Base-by-base conservation (phyloP, 2,797 vertebrate species). In the Melanitta fusca region DNA sequence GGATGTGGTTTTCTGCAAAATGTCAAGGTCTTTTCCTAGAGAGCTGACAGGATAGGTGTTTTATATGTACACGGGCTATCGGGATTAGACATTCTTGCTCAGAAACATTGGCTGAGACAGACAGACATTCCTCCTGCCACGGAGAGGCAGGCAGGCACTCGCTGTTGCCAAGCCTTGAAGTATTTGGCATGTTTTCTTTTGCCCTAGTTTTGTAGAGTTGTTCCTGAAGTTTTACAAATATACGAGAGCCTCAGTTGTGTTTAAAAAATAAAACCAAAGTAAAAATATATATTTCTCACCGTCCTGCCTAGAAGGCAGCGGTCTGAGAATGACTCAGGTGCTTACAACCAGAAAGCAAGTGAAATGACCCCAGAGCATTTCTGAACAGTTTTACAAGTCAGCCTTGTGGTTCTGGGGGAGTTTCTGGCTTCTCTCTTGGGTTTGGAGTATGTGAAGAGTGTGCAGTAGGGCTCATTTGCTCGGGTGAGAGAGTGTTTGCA, bases 191-290 rank as follows among this genome's bases (percentile, higher is more conserved):
- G 90, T 96, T 96, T 91, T 96, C 90, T 95, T 7, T 82, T 95
- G 95, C 96, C 96, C 95, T 95, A 97, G 78, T 96, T 96, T 93
- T 93, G 84, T 91, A 85, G 91, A 96, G 95, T 96, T 96, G 79
- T 95, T 95, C 69, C 93, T 91, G 90, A 95, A 97, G 81, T 97
- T 95, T 85, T 94, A 54, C 53, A 90, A 93, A 61, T 74, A 69
- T 30, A 38, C 16, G 74, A 91, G 61, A 88, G 81, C 88, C 71
- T 87, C 80, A 65, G 49, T 64, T 74, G 32, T 75, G 13, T 10
- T 25, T 51, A 36, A 41, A 20, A n/a, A 80, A 73, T 6, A 58
- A 45, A 38, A 82, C 28, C 4, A 61, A 85, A 13, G 49, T 51
- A 43, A 90, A 70, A 77, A 38, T 79, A 68, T 38, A 43, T n/a